Base-by-base conservation (phyloP, 1,140 invertebrate species). In the Polypedilum pembai region DNA sequence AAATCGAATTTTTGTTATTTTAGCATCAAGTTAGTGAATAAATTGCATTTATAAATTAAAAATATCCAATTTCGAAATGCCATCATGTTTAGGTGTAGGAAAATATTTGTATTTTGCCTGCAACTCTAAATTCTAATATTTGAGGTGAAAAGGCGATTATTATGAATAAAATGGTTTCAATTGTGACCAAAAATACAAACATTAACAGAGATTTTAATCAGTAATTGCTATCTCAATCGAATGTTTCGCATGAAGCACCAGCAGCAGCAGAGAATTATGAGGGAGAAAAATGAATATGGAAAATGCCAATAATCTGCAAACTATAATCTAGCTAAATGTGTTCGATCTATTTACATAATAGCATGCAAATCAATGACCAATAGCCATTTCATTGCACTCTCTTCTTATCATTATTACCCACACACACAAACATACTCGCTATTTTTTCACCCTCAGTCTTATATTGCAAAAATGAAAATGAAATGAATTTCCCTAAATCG, bases 151-250 rank as follows among this genome's bases (percentile, higher is more conserved):
- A 56, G n/a, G 45, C 45, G 45, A 56, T 56, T 56, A 56, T 56
- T 56, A 56, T 56, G 45, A 56, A 33, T 56, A 56, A 56, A 56
- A 56, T 56, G 45, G 8, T n/a, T n/a, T 56, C 4, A 56, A 56
- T 56, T 56, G 45, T 56, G 45, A 56, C 45, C 45, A n/a, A n/a
- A n/a, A 56, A 56, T 56, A 15, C n/a, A 56, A 56, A 56, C n/a
- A 56, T 56, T 56, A 56, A 56, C 45, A 56, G 45, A 56, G 45
- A 56, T 56, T 56, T 56, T 56, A 56, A 56, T 56, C 45, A 56
- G 45, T 56, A 56, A 56, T 56, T 56, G 45, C 45, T 56, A 56
- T 56, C 45, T n/a, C 45, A 56, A 56, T n/a, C 45, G 45, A 56
- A n/a, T 56, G 45, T 56, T 12, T 56, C 5, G 24, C 24, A 33